These are phyloP conservation scores for Oedothorax gibbosus DNA, from an alignment of 1,140 invertebrate species.

Conservation along the genomic window DNA sequence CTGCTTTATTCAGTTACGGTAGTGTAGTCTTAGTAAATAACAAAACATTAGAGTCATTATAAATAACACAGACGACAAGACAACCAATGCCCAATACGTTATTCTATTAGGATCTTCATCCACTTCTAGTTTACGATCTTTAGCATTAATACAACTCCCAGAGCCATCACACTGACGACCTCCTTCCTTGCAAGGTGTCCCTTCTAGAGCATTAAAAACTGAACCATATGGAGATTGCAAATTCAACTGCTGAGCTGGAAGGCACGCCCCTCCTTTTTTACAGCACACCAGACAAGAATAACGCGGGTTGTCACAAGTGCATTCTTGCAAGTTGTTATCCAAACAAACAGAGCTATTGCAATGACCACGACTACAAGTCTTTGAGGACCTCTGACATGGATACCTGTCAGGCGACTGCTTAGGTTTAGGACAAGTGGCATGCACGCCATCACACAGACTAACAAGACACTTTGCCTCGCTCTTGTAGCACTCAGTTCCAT, in stretches of 20 bases:
- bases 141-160: constrained; percentile 2
- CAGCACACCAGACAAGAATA: constrained; percentile 25
- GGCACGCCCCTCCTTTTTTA: neutral
- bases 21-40: neutral
- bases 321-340: constrained; percentile 23
- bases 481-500: neutral
- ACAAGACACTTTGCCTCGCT: neutral
- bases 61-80: neutral
- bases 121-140: neutral
- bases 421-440: neutral
- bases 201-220: constrained; percentile 57
- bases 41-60: neutral
- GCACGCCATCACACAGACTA: constrained; percentile 17
- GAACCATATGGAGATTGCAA: constrained; percentile 57
- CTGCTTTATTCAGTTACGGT: no score
- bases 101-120: neutral
- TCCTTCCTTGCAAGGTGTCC: neutral
- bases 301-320: neutral
- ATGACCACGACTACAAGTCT: constrained; percentile 15
- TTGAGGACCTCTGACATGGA: constrained; percentile 8
- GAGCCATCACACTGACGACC: neutral
- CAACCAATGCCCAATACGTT: neutral
- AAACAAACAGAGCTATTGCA: constrained; percentile 43
- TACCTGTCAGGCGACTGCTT: neutral
- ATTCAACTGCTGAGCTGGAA: neutral